Base-by-base conservation (phyloP, 2,888 invertebrate species). In the Drosophila tripunctata region DNA sequence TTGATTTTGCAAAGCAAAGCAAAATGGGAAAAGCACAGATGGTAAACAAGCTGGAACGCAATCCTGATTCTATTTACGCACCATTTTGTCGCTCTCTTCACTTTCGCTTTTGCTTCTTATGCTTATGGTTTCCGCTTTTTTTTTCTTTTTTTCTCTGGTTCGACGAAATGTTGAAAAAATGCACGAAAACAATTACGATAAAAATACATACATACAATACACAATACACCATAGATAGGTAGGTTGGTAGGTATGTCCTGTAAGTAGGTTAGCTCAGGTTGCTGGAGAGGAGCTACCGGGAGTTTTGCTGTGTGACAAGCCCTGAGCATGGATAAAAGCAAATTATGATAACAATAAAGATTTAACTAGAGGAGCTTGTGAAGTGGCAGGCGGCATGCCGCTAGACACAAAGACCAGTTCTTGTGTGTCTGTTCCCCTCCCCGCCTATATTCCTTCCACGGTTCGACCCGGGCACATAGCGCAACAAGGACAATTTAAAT, bases 291-390 rank as follows among this genome's bases (percentile, higher is more conserved):
- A 41, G 62, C n/a, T n/a, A n/a, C n/a, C n/a, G n/a, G n/a, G n/a
- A n/a, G n/a, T n/a, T n/a, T n/a, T 64, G 55, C 51, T 47, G 69
- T 67, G 72, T 75, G 73, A 81, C 81, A 84, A 75, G 85, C 76
- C 68, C 64, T 70, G 82, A 85, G 78, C 78, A 79, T 67, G 83
- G 86, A 84, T 84, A 84, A 84, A 84, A 87, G 86, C 88, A 84
- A 84, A 87, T 87, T 84, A 87, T 84, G 83, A 84, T 84, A 87
- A 87, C 83, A 84, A 84, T 83, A 87, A 87, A 83, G 83, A 83
- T 87, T 83, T 83, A 87, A 83, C 87, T 83, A 83, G 82, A 75
- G 77, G 66, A 67, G 67, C 55, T 47, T 56, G 77, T 86, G 80
- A 83, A 79, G 80, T 82, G 80, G 87, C 80, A 76, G 69, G 74